Evolutionary conservation across 2,113 vertebrate genomes (phyloP), one percentile per base, ranked within the genome.

Genomic region (Bubalus kerabau): DNA sequence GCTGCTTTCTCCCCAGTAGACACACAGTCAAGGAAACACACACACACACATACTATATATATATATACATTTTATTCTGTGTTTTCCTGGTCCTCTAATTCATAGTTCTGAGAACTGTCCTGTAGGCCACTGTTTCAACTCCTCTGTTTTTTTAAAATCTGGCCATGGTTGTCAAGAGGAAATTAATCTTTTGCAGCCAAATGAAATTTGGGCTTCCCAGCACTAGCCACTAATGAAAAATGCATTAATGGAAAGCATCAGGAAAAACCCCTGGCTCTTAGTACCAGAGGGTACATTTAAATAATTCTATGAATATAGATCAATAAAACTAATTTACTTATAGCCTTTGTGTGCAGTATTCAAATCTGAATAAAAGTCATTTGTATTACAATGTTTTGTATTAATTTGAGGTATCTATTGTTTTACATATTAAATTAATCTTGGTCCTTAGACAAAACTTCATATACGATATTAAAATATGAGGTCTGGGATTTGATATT

Each of bases 301-400:
- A 99, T 99, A 99, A 99, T 99, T 98, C 98, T 97, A 93, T 98
- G 98, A 99, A 98, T 99, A 99, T 98, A 99, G 99, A 99, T 99
- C 99, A 99, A 99, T 99, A 99, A 98, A 99, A 98, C 98, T 99
- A 99, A 99, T 98, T 98, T 98, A 98, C 98, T 99, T 98, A 98
- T 82, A 98, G 98, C 97, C 23, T 54, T 98, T 98, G 98, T 98
- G 96, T 97, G 98, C 97, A 97, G 98, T 98, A 98, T 98, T 98
- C 98, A 98, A 98, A 98, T 98, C 96, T 96, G 98, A 98, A 98
- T 98, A 98, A 98, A 98, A 99, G 97, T 98, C 98, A 98, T 97
- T 98, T 98, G 97, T 98, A 98, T 98, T 97, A 98, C 96, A 97
- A 94, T 98, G 97, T 97, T 97, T 97, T 96, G 97, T 98, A 98